Evolutionary conservation across 2,113 vertebrate genomes (phyloP).

Genomic region (Apeltes quadracus): DNA sequence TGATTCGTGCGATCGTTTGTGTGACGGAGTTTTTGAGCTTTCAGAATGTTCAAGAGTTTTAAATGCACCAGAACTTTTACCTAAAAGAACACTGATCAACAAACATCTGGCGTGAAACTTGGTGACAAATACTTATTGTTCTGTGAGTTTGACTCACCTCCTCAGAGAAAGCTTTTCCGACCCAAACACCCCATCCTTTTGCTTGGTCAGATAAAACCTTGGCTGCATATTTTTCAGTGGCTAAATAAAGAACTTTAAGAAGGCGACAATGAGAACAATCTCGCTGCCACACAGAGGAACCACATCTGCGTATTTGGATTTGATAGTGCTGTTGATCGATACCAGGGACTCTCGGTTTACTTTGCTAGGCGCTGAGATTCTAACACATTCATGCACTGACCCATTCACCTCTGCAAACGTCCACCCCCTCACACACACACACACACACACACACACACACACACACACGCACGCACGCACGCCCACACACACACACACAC

Average conservation of each 20-base stretch:
- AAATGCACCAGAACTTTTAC: neutral
- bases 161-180: neutral
- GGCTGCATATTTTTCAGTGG: conserved; percentile 9
- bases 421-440: neutral
- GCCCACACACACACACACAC: neutral
- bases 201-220: neutral
- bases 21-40: too few relatives aligned
- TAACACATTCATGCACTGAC: conserved; percentile 9
- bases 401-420: conserved; percentile 2
- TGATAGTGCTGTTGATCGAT: conserved; percentile 37
- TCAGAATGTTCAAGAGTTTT: neutral
- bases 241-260: neutral
- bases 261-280: neutral
- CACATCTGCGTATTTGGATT: conserved; percentile 28
- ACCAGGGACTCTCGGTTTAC: conserved; percentile 12
- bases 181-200: neutral
- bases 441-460: too few relatives aligned
- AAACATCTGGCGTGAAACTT: neutral
- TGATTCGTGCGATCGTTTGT: too few relatives aligned
- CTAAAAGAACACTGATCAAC: neutral
- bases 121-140: neutral
- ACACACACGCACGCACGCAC: too few relatives aligned
- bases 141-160: too few relatives aligned
- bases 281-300: neutral
- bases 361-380: conserved; percentile 10